These are phyloP conservation scores for Macheiramphus alcinus DNA, from an alignment of 2,113 vertebrate genomes.

Conservation along the genomic window DNA sequence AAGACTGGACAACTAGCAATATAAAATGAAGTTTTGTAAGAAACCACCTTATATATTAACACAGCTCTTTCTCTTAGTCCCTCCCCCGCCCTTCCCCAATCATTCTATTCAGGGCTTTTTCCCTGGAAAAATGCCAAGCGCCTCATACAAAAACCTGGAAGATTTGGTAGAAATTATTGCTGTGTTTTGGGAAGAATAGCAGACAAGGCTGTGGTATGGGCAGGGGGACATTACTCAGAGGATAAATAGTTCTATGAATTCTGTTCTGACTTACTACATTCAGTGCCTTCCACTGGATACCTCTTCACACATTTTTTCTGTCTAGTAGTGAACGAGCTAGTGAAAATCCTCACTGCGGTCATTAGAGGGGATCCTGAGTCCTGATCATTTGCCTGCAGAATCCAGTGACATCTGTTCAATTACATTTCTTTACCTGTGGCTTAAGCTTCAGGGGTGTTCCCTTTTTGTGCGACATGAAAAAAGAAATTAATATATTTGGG, in stretches of 20 bases:
- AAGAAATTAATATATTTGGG: background rate
- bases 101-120: background rate
- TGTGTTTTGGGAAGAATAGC: background rate
- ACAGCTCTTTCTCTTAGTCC: background rate
- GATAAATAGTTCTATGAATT: background rate
- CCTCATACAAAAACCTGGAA: background rate
- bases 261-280: background rate
- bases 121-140: background rate
- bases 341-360: background rate
- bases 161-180: background rate
- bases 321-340: background rate
- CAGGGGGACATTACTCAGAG: background rate
- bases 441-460: background rate
- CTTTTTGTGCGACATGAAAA: background rate
- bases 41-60: background rate
- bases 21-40: background rate
- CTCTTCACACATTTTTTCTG: background rate
- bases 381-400: background rate
- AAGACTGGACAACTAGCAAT: background rate
- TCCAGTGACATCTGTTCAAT: background rate
- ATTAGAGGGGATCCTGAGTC: background rate
- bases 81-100: accelerated
- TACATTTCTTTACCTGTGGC: background rate
- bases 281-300: background rate
- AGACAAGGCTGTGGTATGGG: background rate